A percentile compares a stretch with the other conserved stretches of the same genome.
These are phyloP conservation scores for Tylochromis polylepis DNA, from an alignment of 2,113 vertebrate genomes.

Conservation along the genomic window DNA sequence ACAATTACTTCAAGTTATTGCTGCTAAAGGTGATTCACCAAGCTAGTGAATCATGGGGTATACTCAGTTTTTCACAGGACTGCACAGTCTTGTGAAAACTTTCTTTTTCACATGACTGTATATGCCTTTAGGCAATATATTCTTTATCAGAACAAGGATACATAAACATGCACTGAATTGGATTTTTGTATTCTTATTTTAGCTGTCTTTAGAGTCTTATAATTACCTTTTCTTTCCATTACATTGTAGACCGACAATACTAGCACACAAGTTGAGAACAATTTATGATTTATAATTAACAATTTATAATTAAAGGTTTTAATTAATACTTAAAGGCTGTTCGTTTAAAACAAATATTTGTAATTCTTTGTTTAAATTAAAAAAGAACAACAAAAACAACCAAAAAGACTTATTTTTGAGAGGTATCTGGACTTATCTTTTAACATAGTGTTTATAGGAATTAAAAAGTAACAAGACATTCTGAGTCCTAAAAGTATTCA, in stretches of 20 bases:
- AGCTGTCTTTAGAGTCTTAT: neutral
- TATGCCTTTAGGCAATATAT: neutral
- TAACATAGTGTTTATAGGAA: neutral
- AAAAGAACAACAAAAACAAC: neutral
- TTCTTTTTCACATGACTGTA: neutral
- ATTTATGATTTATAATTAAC: neutral
- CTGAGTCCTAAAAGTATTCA: neutral
- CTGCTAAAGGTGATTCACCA: neutral
- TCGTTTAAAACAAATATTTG: neutral
- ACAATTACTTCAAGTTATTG: neutral
- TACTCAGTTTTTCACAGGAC: neutral
- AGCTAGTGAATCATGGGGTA: neutral
- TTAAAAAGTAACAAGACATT: neutral
- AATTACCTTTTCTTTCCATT: neutral
- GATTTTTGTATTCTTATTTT: neutral
- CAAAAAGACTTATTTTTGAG: neutral
- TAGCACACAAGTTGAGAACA: neutral
- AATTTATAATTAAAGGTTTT: neutral
- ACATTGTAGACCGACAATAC: neutral
- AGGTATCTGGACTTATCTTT: neutral
- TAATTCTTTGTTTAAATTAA: neutral
- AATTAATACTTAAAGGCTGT: neutral
- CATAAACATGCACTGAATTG: neutral
- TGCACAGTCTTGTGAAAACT: neutral
- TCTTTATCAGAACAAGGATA: neutral